Evolutionary conservation across 2,797 vertebrate genomes (phyloP).

Genomic region (Streptopelia turtur): DNA sequence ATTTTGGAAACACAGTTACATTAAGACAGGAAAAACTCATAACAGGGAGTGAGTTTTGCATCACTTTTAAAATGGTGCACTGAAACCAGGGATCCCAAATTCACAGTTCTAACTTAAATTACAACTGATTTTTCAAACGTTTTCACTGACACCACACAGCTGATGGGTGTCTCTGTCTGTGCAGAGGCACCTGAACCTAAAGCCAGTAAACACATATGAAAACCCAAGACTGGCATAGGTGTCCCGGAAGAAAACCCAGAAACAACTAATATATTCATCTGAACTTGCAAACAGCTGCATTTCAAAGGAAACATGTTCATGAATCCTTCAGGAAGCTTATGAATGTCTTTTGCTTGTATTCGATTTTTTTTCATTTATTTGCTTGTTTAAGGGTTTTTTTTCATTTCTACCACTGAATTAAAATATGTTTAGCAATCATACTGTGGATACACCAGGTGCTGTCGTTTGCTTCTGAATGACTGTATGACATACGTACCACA

Average conservation of each 20-base stretch:
- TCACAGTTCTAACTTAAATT: too few species aligned
- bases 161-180: too few species aligned
- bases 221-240: too few species aligned
- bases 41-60: too few species aligned
- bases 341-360: not conserved
- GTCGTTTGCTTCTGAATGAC: not conserved
- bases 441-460: not conserved
- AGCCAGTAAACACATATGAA: too few species aligned
- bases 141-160: too few species aligned
- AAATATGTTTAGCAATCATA: not conserved
- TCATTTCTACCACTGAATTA: not conserved
- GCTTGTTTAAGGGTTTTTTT: not conserved
- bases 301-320: not conserved
- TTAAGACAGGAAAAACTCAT: too few species aligned
- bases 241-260: not conserved
- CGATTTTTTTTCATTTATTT: accelerated
- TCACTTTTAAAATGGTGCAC: too few species aligned
- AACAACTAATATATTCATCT: not conserved
- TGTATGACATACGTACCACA: not conserved
- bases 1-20: too few species aligned
- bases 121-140: too few species aligned
- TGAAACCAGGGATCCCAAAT: too few species aligned
- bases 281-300: not conserved
- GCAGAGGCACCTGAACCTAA: too few species aligned
- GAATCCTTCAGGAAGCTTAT: not conserved